Percentiles rank a stretch among this genome's conserved stretches.
phyloP scores from a whole-genome alignment of 2,113 vertebrate species.

The Rynchops niger region DNA sequence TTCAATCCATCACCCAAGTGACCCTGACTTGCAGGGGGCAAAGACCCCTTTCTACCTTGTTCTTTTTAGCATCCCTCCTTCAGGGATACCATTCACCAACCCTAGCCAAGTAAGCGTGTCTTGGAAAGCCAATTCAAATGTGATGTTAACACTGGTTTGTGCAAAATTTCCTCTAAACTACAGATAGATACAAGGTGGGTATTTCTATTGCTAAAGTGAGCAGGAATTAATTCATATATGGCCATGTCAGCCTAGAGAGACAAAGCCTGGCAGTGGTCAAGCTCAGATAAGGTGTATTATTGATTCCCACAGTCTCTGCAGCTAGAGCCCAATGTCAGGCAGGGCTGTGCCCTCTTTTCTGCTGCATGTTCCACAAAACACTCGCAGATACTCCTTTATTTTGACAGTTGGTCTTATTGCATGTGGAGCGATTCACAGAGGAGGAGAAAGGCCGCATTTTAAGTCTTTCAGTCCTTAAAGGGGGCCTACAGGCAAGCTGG shows the following conservation, averaged over 20 bases:
- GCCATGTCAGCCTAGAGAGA: background rate
- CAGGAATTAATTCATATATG: background rate
- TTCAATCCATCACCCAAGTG: accelerated
- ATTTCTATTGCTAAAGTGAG: background rate
- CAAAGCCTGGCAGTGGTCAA: background rate
- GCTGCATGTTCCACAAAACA: background rate
- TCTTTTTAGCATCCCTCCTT: background rate
- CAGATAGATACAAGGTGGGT: background rate
- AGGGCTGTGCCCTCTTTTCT: background rate
- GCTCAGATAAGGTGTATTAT: background rate
- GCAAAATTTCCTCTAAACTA: background rate
- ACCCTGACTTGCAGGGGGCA: background rate
- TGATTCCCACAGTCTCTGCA: background rate
- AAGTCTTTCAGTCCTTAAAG: background rate
- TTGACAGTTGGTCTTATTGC: background rate
- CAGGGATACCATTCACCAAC: background rate
- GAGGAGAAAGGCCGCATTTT: background rate
- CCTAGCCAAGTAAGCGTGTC: background rate
- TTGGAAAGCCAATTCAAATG: background rate
- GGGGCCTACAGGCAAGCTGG: background rate
- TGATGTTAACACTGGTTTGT: background rate
- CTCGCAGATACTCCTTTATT: background rate
- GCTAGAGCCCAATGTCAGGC: background rate
- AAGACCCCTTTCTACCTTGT: background rate
- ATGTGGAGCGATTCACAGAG: background rate